Percentiles rank a stretch among this genome's conserved stretches.
Conservation (phyloP, 2,113 vertebrate genomes). For the Labeo rohita region DNA sequence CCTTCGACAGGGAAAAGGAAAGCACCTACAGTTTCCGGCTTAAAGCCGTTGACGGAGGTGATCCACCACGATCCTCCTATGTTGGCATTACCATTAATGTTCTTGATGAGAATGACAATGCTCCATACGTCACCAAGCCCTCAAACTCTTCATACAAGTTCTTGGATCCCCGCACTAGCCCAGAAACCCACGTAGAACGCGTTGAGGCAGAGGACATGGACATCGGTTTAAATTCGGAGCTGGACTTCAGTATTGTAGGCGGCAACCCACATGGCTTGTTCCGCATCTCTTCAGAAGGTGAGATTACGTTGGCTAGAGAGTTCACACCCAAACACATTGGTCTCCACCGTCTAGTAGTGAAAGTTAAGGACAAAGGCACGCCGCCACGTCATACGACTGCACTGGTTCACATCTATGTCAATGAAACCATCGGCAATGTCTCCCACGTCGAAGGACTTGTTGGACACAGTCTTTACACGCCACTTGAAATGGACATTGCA, state of each 20-base stretch:
- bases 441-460: constrained; percentile 90
- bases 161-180: constrained; percentile 82
- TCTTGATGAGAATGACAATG: constrained; percentile 95
- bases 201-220: constrained; percentile 96
- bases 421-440: constrained; percentile 89
- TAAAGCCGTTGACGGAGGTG: constrained; percentile 89
- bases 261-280: constrained; percentile 95
- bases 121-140: constrained; percentile 91
- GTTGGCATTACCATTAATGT: constrained; percentile 97
- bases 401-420: constrained; percentile 93
- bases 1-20: constrained; percentile 95
- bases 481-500: constrained; percentile 92
- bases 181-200: constrained; percentile 85
- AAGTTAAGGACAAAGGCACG: constrained; percentile 89
- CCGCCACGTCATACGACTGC: constrained; percentile 89
- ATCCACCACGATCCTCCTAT: constrained; percentile 90
- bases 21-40: constrained; percentile 95
- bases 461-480: constrained; percentile 93
- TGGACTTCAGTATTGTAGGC: constrained; percentile 87
- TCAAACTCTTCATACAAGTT: constrained; percentile 92
- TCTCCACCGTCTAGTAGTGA: constrained; percentile 92
- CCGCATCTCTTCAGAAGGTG: constrained; percentile 87
- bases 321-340: constrained; percentile 91
- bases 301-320: constrained; percentile 89
- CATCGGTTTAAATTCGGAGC: constrained; percentile 85